A percentile compares a stretch with the other conserved stretches of the same genome.
These are phyloP conservation scores for Hirtodrosophila alboralis DNA, from an alignment of 2,888 invertebrate species.

Conservation along the genomic window DNA sequence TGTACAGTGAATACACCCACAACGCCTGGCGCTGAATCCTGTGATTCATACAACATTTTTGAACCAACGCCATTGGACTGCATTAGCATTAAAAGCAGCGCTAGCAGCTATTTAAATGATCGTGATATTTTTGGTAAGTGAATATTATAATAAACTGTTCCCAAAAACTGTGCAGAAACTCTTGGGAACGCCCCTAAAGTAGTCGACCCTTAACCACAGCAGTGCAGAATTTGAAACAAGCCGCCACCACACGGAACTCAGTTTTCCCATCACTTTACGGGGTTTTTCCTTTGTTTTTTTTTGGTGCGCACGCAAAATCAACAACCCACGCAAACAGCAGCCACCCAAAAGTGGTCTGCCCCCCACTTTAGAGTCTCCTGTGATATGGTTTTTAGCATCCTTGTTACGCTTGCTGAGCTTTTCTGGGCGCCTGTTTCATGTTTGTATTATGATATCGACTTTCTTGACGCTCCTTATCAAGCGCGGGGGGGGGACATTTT, in stretches of 20 bases:
- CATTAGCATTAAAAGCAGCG: conserved; percentile 72
- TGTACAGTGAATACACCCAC: conserved; percentile 35
- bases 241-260: conserved; percentile 38
- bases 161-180: conserved; percentile 3
- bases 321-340: conserved; percentile 68
- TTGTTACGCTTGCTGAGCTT: conserved; percentile 41
- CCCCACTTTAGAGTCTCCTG: too few species aligned
- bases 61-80: conserved; percentile 69
- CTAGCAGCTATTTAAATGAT: conserved; percentile 67
- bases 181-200: conserved; percentile 64
- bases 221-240: conserved; percentile 69
- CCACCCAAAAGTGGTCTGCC: conserved; percentile 14
- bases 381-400: conserved; percentile 43
- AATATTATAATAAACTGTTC: too few species aligned
- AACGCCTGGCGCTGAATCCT: conserved; percentile 57
- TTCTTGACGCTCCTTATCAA: conserved; percentile 66
- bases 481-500: background rate
- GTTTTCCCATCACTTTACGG: conserved; percentile 8
- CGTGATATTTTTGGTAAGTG: conserved; percentile 68
- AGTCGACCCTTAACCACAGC: conserved; percentile 73
- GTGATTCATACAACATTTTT: conserved; percentile 66
- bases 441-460: conserved; percentile 81
- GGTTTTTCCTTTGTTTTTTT: too few species aligned
- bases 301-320: conserved; percentile 61
- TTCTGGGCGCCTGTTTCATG: conserved; percentile 74